Evolutionary conservation across 2,113 vertebrate genomes (phyloP).

Genomic region (Speoplatyrhinus poulsoni): DNA sequence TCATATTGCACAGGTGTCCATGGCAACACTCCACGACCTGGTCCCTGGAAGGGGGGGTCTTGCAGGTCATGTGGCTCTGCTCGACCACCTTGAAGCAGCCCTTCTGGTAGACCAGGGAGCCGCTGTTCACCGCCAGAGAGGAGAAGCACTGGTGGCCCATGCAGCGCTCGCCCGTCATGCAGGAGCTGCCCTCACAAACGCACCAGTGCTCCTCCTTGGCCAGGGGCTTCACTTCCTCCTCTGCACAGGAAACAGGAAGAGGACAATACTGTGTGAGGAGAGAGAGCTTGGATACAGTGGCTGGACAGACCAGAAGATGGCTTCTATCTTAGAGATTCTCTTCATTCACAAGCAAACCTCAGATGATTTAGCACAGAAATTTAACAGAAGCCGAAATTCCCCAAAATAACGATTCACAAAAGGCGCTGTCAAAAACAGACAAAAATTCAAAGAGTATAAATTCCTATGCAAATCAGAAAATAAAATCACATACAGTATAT

Average conservation of each 20-base stretch:
- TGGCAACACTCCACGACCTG: constrained; percentile 96
- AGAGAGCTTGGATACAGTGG: not conserved
- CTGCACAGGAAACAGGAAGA: constrained; percentile 65
- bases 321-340: no score
- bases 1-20: constrained; percentile 92
- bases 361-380: no score
- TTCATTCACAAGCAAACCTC: no score
- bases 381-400: no score
- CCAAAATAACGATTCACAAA: no score
- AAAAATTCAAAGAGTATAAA: no score
- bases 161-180: constrained; percentile 85
- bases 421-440: no score
- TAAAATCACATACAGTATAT: no score
- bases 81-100: constrained; percentile 96
- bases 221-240: constrained; percentile 76
- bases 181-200: constrained; percentile 93
- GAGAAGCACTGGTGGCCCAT: constrained; percentile 93
- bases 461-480: no score
- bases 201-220: constrained; percentile 85
- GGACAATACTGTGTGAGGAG: not conserved
- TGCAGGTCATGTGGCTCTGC: constrained; percentile 94
- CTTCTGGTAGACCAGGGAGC: constrained; percentile 87
- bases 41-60: constrained; percentile 90
- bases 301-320: no score
- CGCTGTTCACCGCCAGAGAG: constrained; percentile 85